Conservation (phyloP, 1,140 invertebrate species). For the Copidosoma floridanum region DNA sequence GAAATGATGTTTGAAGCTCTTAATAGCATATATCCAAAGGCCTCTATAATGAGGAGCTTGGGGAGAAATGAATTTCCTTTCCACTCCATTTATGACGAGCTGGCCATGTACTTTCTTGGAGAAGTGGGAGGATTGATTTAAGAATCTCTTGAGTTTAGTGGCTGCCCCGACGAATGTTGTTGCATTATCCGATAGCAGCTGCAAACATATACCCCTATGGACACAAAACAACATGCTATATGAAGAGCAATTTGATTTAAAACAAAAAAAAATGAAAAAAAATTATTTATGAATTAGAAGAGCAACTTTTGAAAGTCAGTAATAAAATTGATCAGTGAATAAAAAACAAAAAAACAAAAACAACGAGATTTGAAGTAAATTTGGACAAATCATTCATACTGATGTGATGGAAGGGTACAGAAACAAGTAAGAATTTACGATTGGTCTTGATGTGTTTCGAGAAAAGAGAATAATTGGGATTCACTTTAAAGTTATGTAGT, state of each 20-base stretch:
- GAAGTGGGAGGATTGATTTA: too few species aligned
- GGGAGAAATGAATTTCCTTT: too few species aligned
- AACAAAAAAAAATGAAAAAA: conserved; percentile 66
- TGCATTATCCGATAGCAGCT: too few species aligned
- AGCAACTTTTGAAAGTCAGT: conserved; percentile 63
- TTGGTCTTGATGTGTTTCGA: conserved; percentile 66
- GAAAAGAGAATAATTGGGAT: conserved; percentile 81
- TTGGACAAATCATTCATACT: conserved; percentile 60
- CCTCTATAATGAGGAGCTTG: too few species aligned
- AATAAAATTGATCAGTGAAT: conserved; percentile 59
- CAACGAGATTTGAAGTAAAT: conserved; percentile 60
- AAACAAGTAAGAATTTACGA: conserved; percentile 97
- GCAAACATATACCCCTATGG: too few species aligned
- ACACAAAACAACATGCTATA: conserved; percentile 75
- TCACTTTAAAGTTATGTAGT: conserved; percentile 78
- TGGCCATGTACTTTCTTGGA: too few species aligned
- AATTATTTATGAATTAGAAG: conserved; percentile 64
- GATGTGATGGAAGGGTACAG: conserved; percentile 72
- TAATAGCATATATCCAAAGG: too few species aligned
- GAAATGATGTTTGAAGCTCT: too few species aligned
- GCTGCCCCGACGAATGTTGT: too few species aligned
- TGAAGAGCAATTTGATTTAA: conserved; percentile 69
- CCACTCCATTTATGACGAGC: too few species aligned
- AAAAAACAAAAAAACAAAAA: conserved; percentile 56
- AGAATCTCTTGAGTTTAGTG: too few species aligned